A percentile compares a stretch with the other conserved stretches of the same genome.
Evolutionary conservation across 2,113 vertebrate species (phyloP).

Genomic region (Halichoerus grypus): DNA sequence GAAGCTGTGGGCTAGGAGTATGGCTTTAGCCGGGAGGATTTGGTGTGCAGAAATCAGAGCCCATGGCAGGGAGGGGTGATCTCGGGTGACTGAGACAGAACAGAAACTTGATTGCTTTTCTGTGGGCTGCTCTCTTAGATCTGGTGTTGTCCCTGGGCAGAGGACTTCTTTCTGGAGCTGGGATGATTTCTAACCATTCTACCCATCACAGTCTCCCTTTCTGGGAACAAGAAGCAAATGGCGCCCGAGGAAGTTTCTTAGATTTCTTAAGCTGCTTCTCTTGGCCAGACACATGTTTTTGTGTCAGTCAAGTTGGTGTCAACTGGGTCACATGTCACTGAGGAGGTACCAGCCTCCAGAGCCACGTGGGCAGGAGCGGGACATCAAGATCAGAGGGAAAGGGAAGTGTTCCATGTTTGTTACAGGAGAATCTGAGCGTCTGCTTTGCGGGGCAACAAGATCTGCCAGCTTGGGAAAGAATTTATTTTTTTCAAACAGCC

Average conservation of each 20-base stretch:
- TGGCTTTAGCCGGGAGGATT: background rate
- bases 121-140: background rate
- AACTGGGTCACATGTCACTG: constrained; percentile 56
- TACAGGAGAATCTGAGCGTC: background rate
- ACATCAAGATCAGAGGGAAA: background rate
- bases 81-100: constrained; percentile 19
- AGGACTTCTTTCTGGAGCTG: background rate
- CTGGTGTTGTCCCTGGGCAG: background rate
- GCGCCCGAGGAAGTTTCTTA: background rate
- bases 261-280: constrained; percentile 48
- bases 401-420: background rate
- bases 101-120: constrained; percentile 39
- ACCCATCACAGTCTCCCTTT: background rate
- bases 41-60: background rate
- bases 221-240: background rate
- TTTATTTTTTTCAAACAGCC: background rate
- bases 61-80: background rate
- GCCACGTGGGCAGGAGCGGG: constrained; percentile 12
- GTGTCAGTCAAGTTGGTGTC: constrained; percentile 54
- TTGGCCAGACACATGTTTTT: constrained; percentile 65
- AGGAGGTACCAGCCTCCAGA: constrained; percentile 21
- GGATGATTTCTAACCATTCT: background rate
- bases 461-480: background rate
- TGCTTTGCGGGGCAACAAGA: background rate
- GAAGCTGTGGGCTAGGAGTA: background rate